Evolutionary conservation across 1,140 invertebrate species (phyloP), one percentile per base, ranked within the genome.

Genomic region (Macrostomum lignano): DNA sequence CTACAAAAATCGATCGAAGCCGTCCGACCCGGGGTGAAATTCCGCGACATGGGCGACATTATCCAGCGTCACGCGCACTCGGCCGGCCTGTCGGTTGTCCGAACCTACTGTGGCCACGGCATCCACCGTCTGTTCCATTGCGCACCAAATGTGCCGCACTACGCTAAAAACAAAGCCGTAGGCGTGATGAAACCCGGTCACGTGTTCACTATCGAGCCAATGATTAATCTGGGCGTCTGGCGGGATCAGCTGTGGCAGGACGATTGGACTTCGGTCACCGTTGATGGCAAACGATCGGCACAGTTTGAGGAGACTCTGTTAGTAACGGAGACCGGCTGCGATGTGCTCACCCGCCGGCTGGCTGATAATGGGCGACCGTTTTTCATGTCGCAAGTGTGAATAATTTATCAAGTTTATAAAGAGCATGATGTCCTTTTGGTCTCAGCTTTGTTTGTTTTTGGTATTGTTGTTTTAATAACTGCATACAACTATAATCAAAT

Each of bases 281-380:
- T 68, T 11, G 88, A 98, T 56, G 88, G 88, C 0, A 69, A 74
- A 35, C 67, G 74, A 45, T 94, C 84, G 2, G 88, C 88, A 10
- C 84, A 96, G 61, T 98, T 98, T 59, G 88, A 98, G 58, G 82
- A 98, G 45, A 98, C 88, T 0, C 61, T 98, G 7, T 58, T 98
- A 15, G 84, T 96, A 1, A 96, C 81, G 2, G 81, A 94, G 36
- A 84, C 67, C 13, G 86, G 86, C 2, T 84, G 78, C 47, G 84
- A 96, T 40, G 73, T 96, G 35, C 62, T 98, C 2, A 96, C 88
- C 0, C 64, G 68, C 40, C 67, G 84, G 3, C 3, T 15, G 19
- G 3, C 15, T 3, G 19, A 28, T 9, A 28, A 28, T 9, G 26
- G 26, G 14, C 15, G 26, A 9, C 26, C 26, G 3, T 28, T 15